phyloP scores from a whole-genome alignment of 2,113 vertebrate species.

The Protomyctophum bolini region DNA sequence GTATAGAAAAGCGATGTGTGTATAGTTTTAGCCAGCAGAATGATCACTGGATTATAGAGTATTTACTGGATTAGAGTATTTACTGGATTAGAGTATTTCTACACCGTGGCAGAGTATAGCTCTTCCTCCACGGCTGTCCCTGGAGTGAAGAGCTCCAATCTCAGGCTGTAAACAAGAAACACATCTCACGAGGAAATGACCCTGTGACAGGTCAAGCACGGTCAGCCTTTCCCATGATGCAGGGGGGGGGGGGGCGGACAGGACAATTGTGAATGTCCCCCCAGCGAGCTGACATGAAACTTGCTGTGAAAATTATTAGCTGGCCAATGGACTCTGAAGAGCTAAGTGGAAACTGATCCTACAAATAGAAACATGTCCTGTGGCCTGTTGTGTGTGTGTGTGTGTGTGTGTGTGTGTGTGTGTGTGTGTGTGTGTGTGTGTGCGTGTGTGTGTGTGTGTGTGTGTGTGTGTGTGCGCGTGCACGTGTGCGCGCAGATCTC shows the following conservation, averaged over 20 bases:
- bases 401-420: neutral
- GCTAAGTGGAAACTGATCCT: conserved; percentile 28
- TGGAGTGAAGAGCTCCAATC: conserved; percentile 19
- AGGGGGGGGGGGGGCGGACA: neutral
- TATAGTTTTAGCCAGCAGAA: no score
- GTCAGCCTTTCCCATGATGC: conserved; percentile 47
- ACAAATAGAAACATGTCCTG: conserved; percentile 46
- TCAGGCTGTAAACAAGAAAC: conserved; percentile 37
- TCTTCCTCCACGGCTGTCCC: conserved; percentile 7
- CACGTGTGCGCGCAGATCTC: no score
- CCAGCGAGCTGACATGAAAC: neutral
- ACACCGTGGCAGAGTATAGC: no score
- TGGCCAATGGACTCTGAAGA: conserved; percentile 22
- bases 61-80: no score
- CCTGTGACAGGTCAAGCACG: conserved; percentile 16
- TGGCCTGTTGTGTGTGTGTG: neutral
- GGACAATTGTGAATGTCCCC: conserved; percentile 16
- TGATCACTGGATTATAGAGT: no score
- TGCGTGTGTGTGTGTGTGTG: no score
- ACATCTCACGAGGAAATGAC: conserved; percentile 42
- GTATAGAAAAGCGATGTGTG: no score
- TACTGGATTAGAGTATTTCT: no score
- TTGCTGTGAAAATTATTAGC: conserved; percentile 27
- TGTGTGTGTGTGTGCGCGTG: no score
- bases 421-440: no score